Conservation (phyloP, 2,797 vertebrate species). For the Sebastes nivosus region DNA sequence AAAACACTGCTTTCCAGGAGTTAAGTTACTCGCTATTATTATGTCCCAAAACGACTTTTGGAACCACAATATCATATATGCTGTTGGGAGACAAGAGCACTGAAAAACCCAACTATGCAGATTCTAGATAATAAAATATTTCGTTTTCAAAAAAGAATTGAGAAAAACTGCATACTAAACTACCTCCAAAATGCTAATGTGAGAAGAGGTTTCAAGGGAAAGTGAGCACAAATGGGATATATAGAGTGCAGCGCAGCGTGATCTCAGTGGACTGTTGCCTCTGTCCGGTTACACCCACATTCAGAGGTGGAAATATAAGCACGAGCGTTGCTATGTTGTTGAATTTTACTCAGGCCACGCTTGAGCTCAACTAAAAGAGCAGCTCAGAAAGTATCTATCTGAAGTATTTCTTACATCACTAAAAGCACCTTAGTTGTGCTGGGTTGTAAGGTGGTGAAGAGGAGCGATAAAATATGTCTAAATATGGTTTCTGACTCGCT, state of each 20-base stretch:
- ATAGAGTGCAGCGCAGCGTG: conserved; percentile 26
- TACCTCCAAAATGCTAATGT: neutral
- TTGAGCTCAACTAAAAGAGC: conserved; percentile 12
- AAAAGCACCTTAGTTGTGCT: neutral
- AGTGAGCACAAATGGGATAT: conserved; percentile 22
- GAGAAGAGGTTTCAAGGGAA: neutral
- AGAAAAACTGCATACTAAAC: neutral
- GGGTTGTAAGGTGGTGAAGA: neutral
- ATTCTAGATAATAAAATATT: neutral
- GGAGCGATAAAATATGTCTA: neutral
- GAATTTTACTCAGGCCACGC: conserved; percentile 15
- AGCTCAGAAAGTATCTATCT: neutral
- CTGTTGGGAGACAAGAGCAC: neutral
- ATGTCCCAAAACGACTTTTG: neutral
- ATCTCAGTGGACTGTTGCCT: conserved; percentile 34
- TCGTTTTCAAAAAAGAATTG: neutral
- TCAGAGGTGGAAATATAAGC: conserved; percentile 43
- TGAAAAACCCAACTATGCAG: neutral
- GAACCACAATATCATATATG: neutral
- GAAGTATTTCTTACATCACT: neutral
- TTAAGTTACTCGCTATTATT: neutral
- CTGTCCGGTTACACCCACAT: conserved; percentile 53
- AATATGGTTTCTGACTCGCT: conserved; percentile 27
- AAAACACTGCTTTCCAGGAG: neutral
- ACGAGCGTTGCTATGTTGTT: conserved; percentile 13